Evolutionary conservation across 1,140 invertebrate species (phyloP).

Genomic region (Augochlora pura): DNA sequence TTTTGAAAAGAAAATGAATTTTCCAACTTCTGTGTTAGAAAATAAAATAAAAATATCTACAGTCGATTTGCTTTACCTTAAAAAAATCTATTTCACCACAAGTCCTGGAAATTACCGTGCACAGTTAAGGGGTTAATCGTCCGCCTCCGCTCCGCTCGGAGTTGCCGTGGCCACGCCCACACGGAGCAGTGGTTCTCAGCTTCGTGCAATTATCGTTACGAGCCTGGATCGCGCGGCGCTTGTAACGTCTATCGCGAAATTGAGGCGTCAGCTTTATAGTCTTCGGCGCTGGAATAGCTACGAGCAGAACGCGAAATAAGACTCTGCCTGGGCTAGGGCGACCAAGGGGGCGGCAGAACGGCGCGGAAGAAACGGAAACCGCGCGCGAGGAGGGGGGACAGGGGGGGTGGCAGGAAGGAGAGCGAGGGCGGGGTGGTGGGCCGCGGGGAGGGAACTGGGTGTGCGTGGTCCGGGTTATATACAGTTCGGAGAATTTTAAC

Average conservation of each 20-base stretch:
- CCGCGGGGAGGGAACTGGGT: background rate
- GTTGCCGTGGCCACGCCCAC: background rate
- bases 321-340: background rate
- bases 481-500: conserved; percentile 73
- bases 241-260: conserved; percentile 40
- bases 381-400: too few species aligned
- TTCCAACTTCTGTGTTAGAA: too few species aligned
- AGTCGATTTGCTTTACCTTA: too few species aligned
- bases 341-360: background rate
- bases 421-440: background rate
- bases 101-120: too few species aligned
- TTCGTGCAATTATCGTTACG: conserved; percentile 6
- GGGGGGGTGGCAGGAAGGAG: background rate
- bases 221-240: background rate
- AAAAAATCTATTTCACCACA: too few species aligned
- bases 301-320: conserved; percentile 15
- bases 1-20: too few species aligned
- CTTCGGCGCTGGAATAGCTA: conserved; percentile 22
- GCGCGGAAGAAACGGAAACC: conserved; percentile 3
- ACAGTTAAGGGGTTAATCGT: too few species aligned
- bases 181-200: background rate
- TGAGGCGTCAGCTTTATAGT: conserved; percentile 61
- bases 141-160: background rate
- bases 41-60: too few species aligned
- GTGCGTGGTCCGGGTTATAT: conserved; percentile 50